Conservation (phyloP, 2,113 vertebrate species). For the Cryptotis parvus region DNA sequence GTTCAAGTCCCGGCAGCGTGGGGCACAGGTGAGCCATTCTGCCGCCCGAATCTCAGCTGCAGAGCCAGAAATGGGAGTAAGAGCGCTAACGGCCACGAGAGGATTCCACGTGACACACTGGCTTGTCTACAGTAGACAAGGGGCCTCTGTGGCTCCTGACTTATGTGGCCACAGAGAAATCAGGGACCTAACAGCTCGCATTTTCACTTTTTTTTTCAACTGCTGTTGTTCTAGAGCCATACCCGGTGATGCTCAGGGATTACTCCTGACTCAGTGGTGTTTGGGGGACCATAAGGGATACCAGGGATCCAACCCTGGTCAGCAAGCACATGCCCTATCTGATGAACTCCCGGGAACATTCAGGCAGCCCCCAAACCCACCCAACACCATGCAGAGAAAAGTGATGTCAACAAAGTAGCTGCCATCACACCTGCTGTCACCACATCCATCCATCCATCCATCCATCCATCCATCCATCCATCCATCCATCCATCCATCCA, state of each 20-base stretch:
- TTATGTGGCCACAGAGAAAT: neutral
- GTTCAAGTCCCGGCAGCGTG: neutral
- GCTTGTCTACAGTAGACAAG: neutral
- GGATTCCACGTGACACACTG: neutral
- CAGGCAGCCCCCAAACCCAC: neutral
- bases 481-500: too few relatives aligned
- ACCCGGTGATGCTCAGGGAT: too few relatives aligned
- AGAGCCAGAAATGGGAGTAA: neutral
- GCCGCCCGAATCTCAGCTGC: neutral
- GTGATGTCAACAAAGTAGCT: neutral
- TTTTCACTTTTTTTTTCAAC: neutral
- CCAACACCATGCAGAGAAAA: neutral
- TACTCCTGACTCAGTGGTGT: too few relatives aligned
- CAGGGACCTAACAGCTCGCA: neutral
- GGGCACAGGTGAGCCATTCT: neutral
- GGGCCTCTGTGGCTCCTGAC: neutral
- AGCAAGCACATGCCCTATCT: too few relatives aligned
- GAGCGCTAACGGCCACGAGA: neutral
- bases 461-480: too few relatives aligned
- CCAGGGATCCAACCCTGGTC: too few relatives aligned
- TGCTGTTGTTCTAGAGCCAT: too few relatives aligned
- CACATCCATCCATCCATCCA: too few relatives aligned
- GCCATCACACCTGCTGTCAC: neutral
- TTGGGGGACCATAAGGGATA: too few relatives aligned
- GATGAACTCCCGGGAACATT: neutral